phyloP scores from a whole-genome alignment of 1,140 invertebrate species.

The Drosophila kikkawai region DNA sequence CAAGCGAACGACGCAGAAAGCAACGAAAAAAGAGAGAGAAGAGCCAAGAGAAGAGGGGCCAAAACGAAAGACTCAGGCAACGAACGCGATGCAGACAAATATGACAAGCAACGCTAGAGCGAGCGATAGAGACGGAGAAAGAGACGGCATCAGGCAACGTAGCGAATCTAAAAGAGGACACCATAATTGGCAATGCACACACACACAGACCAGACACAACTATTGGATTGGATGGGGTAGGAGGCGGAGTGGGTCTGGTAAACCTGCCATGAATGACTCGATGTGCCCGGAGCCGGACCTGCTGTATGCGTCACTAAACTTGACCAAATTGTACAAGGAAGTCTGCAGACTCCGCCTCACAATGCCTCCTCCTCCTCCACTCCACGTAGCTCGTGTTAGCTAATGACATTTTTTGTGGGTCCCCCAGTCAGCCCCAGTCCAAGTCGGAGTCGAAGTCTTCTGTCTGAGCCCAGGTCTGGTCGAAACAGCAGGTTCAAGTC shows the following conservation, averaged over 20 bases:
- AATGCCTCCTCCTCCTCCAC: background rate
- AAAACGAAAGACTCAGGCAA: slow-evolving; percentile 77
- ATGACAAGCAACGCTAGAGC: slow-evolving; percentile 72
- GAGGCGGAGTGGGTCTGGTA: slow-evolving; percentile 7
- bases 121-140: slow-evolving; percentile 36
- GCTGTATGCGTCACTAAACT: slow-evolving; percentile 79
- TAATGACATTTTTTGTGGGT: slow-evolving; percentile 51
- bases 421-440: slow-evolving; percentile 10
- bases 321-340: slow-evolving; percentile 81
- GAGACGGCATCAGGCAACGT: slow-evolving; percentile 45
- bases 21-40: slow-evolving; percentile 14
- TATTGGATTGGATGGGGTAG: background rate
- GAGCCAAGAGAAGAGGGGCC: slow-evolving; percentile 19
- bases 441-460: slow-evolving; percentile 1
- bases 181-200: slow-evolving; percentile 78
- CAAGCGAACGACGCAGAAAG: slow-evolving; percentile 61
- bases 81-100: slow-evolving; percentile 78
- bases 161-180: slow-evolving; percentile 80
- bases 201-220: slow-evolving; percentile 37
- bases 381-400: slow-evolving; percentile 32
- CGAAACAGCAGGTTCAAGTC: slow-evolving; percentile 33
- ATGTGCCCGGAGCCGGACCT: slow-evolving; percentile 68
- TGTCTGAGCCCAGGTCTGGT: slow-evolving; percentile 35
- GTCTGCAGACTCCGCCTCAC: slow-evolving; percentile 45
- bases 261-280: slow-evolving; percentile 66